These are phyloP conservation scores for Equus quagga DNA, from an alignment of 2,113 vertebrate species.

Conservation along the genomic window DNA sequence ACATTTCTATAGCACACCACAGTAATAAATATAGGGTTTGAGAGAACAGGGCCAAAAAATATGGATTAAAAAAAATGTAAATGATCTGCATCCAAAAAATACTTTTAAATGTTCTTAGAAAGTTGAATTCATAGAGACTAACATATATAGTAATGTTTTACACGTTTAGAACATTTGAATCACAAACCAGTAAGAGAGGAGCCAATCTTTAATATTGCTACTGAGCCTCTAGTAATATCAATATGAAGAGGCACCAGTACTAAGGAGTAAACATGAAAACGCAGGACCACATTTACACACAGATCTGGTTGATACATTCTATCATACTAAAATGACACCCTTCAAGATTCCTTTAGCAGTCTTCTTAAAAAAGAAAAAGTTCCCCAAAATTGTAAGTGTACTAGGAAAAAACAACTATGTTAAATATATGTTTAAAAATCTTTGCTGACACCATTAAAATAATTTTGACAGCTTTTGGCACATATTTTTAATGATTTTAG, in stretches of 20 bases:
- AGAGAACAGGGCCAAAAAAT: background rate
- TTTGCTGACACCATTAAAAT: constrained; percentile 19
- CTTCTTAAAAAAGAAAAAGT: constrained; percentile 46
- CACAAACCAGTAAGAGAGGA: background rate
- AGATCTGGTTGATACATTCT: background rate
- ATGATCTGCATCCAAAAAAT: background rate
- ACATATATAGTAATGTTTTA: background rate
- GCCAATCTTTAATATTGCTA: background rate
- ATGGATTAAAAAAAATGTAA: constrained; percentile 36
- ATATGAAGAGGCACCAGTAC: background rate
- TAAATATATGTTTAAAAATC: constrained; percentile 19
- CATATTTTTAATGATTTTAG: constrained; percentile 21
- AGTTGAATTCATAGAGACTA: constrained; percentile 6
- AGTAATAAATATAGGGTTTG: background rate
- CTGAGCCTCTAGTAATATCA: background rate
- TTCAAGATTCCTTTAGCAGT: background rate
- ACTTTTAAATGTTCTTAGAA: constrained; percentile 23
- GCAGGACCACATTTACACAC: background rate
- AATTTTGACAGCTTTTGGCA: background rate
- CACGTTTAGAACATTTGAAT: constrained; percentile 2
- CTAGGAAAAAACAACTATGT: background rate
- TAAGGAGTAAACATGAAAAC: background rate
- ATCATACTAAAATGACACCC: background rate
- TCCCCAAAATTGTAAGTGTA: background rate
- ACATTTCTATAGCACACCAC: background rate